phyloP scores from a whole-genome alignment of 2,797 vertebrate genomes.

The Falco rusticolus region DNA sequence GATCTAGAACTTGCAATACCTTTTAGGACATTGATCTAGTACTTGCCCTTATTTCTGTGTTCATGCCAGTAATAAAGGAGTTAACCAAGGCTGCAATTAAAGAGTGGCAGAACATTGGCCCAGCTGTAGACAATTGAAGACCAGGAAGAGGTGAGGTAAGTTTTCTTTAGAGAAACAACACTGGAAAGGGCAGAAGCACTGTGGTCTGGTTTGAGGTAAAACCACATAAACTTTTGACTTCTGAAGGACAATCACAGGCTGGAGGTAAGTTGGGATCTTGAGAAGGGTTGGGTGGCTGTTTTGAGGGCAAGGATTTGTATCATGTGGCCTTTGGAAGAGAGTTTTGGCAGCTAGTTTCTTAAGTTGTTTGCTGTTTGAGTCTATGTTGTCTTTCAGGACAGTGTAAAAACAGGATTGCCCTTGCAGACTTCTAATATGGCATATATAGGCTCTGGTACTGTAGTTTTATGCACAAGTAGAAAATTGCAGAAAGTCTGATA shows the following conservation, averaged over 20 bases:
- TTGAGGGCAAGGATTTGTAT: neutral
- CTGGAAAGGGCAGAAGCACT: neutral
- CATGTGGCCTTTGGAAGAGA: neutral
- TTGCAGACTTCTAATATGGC: neutral
- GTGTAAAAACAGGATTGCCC: neutral
- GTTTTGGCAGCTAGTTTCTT: neutral
- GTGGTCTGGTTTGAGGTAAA: neutral
- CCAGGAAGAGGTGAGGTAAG: neutral
- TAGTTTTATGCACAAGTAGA: rapidly evolving
- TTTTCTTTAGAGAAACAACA: neutral
- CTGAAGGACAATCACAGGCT: neutral
- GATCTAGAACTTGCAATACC: neutral
- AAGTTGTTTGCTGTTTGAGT: neutral
- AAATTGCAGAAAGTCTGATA: neutral
- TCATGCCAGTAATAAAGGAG: neutral
- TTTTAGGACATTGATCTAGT: neutral
- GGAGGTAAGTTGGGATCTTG: neutral
- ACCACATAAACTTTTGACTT: neutral
- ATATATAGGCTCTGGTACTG: neutral
- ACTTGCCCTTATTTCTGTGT: neutral
- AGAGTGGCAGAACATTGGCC: neutral
- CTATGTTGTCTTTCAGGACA: neutral
- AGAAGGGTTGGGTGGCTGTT: neutral
- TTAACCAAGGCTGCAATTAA: neutral
- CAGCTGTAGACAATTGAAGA: neutral